phyloP scores from a whole-genome alignment of 2,113 vertebrate genomes.

The Pycnonotus jocosus region DNA sequence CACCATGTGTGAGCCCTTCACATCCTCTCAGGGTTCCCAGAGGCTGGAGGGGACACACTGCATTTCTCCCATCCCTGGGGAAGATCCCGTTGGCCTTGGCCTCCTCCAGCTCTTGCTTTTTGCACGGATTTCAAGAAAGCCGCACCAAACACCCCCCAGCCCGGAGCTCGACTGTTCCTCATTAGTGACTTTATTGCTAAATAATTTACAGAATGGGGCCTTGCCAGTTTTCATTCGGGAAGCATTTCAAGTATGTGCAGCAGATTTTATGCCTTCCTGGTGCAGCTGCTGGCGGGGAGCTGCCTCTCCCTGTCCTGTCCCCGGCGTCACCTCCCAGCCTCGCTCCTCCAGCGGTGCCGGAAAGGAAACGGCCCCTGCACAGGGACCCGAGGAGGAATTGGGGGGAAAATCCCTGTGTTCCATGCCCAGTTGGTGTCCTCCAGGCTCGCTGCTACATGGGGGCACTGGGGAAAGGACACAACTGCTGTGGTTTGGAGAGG shows the following conservation, averaged over 20 bases:
- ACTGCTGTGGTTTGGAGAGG: rapidly evolving
- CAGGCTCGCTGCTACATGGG: rapidly evolving
- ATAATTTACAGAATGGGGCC: conserved; percentile 56
- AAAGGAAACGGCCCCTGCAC: rapidly evolving
- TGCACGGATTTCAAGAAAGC: not conserved
- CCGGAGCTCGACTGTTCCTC: not conserved
- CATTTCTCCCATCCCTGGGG: not conserved
- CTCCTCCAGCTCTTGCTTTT: not conserved
- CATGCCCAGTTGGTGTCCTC: rapidly evolving
- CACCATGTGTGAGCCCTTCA: rapidly evolving
- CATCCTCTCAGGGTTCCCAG: not conserved
- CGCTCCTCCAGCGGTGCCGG: rapidly evolving
- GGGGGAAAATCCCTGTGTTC: rapidly evolving
- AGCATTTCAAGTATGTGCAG: conserved; percentile 67
- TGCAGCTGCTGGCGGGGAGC: conserved; percentile 52
- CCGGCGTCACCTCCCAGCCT: not conserved
- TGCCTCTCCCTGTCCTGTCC: not conserved
- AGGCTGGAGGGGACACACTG: not conserved
- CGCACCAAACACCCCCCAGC: not conserved
- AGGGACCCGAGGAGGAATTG: not conserved
- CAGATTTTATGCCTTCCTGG: conserved; percentile 56
- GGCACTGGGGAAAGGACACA: not conserved
- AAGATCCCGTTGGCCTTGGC: not conserved
- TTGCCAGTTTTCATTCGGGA: conserved; percentile 60
- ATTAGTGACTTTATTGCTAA: conserved; percentile 65